These are phyloP conservation scores for Gallinago paraguaiae DNA, from an alignment of 2,113 vertebrate species.

Conservation along the genomic window DNA sequence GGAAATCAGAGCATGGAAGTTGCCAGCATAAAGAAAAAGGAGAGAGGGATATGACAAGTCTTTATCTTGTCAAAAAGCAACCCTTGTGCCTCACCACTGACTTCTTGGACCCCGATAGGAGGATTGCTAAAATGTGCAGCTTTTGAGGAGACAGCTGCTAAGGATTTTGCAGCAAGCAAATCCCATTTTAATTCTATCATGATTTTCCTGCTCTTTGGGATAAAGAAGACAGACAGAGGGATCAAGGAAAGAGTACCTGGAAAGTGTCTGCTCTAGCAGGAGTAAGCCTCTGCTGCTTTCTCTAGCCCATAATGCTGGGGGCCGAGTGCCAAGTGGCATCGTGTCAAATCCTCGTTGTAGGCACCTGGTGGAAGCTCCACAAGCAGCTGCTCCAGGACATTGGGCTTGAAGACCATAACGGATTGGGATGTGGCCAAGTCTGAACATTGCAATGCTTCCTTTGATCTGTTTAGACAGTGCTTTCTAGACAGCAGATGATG, in stretches of 20 bases:
- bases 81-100: background rate
- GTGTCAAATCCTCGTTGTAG: conserved; percentile 36
- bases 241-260: conserved; percentile 58
- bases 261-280: conserved; percentile 48
- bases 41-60: background rate
- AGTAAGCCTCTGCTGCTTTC: conserved; percentile 40
- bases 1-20: background rate
- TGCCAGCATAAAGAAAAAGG: background rate
- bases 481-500: conserved; percentile 43
- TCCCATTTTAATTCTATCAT: conserved; percentile 37
- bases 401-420: conserved; percentile 10
- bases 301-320: background rate
- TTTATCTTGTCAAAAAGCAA: background rate
- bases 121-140: background rate
- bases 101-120: background rate
- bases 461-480: conserved; percentile 36
- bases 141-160: conserved; percentile 35
- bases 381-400: conserved; percentile 53
- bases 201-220: conserved; percentile 43
- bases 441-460: background rate
- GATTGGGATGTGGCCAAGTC: conserved; percentile 8
- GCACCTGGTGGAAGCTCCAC: conserved; percentile 55
- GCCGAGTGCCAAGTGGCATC: conserved; percentile 38
- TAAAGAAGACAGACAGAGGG: conserved; percentile 53
- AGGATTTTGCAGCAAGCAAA: conserved; percentile 44